Base-by-base conservation (phyloP, 2,113 vertebrate genomes). In the Amblyopsis rosae region DNA sequence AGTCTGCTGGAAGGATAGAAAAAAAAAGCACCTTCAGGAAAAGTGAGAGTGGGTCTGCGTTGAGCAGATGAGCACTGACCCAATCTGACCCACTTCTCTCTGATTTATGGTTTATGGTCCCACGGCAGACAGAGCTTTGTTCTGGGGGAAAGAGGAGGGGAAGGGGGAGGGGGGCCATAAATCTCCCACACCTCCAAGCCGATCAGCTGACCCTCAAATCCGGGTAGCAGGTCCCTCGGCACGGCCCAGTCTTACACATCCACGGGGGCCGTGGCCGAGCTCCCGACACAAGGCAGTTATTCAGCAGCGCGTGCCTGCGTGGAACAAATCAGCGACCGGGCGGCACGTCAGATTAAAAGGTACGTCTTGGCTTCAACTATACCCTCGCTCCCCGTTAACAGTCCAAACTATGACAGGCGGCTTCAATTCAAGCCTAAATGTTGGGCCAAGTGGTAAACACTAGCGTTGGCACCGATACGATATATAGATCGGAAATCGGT, bases 31-130 rank as follows among this genome's bases (percentile, higher is more conserved):
- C 47, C 70, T 84, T 74, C 15, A 73, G 79, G 70, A 68, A 81
- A 74, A 85, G 56, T 66, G 69, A 63, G 65, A 77, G 75, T 69
- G 51, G 71, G 80, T 75, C 75, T 73, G 71, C 69, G 68, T 74
- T 4, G 63, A 77, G 79, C 80, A 81, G 87, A 88, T 77, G 85
- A 90, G 79, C 74, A 53, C 80, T 87, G 88, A 90, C 89, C 91
- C 83, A 13, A 71, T 46, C 76, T 87, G 90, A 92, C 90, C 90
- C 86, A 91, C 79, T 92, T 92, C 83, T 83, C 48, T 73, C 86
- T 90, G 91, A 92, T 91, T 91, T 91, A 93, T 90, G 82, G 76
- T 69, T 82, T 68, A 66, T 64, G 71, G 75, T 84, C 83, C 69
- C 83, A 70, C 77, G 2, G 86, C 75, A 86, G 87, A 89, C 87